Evolutionary conservation across 2,888 invertebrate species (phyloP).

Genomic region (Selenia dentaria): DNA sequence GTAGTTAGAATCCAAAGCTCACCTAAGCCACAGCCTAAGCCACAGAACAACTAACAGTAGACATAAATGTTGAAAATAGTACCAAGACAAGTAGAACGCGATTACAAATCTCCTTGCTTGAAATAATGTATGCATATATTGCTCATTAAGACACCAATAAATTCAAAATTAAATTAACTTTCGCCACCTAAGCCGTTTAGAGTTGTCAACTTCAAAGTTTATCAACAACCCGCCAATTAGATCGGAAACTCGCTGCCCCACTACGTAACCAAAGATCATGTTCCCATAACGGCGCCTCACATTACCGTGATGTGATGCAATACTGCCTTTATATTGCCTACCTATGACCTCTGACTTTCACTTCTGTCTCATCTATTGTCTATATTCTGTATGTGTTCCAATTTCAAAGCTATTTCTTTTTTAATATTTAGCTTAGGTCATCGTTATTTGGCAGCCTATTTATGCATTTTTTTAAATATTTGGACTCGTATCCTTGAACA

Average conservation of each 20-base stretch:
- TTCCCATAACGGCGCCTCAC: slow-evolving; percentile 35
- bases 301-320: slow-evolving; percentile 44
- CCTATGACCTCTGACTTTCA: slow-evolving; percentile 36
- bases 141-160: no score
- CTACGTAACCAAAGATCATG: slow-evolving; percentile 34
- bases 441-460: neutral
- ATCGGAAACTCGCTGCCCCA: slow-evolving; percentile 7
- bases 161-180: neutral
- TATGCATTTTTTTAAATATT: no score
- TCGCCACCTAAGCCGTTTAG: neutral
- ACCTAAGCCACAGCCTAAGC: no score
- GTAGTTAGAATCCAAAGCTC: no score
- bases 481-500: no score
- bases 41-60: no score
- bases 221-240: slow-evolving; percentile 8
- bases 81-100: no score
- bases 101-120: no score
- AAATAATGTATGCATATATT: no score
- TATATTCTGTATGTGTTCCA: slow-evolving; percentile 25
- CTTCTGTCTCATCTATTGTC: slow-evolving; percentile 27
- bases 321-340: slow-evolving; percentile 37
- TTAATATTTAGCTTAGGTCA: neutral
- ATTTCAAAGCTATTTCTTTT: slow-evolving; percentile 15
- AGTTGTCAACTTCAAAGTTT: neutral
- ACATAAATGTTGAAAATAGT: no score